These are phyloP conservation scores for Rhinoptilus africanus DNA, from an alignment of 2,113 vertebrate species.

Conservation along the genomic window DNA sequence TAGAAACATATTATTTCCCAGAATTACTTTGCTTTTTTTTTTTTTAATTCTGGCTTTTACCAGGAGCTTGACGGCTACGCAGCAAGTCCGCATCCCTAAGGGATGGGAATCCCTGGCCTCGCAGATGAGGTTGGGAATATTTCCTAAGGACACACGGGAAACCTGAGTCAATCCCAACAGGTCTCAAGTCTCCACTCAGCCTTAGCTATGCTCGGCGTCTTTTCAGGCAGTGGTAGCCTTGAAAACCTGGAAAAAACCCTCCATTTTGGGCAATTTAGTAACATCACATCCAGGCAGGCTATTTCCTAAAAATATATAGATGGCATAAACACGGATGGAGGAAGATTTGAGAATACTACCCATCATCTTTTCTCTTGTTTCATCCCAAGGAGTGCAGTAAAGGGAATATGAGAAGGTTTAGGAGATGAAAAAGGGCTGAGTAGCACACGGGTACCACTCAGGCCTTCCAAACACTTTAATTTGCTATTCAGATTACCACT, in stretches of 20 bases:
- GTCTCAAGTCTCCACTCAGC: background rate
- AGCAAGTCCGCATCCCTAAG: background rate
- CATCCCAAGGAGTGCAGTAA: background rate
- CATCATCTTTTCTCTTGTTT: background rate
- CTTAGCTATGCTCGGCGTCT: background rate
- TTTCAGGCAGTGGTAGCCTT: background rate
- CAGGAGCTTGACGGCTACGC: background rate
- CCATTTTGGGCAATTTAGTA: background rate
- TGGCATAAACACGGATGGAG: background rate
- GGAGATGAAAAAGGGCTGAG: background rate
- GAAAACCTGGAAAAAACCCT: background rate
- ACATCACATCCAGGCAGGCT: too few relatives aligned
- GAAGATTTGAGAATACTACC: background rate
- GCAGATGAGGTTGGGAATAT: background rate
- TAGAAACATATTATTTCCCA: background rate
- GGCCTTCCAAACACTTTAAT: background rate
- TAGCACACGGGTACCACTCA: background rate
- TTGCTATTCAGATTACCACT: background rate
- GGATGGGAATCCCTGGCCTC: background rate
- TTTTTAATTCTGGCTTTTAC: background rate
- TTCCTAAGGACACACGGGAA: background rate
- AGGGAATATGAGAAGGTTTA: background rate
- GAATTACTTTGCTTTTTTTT: background rate
- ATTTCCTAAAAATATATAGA: background rate
- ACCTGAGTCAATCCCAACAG: background rate